Evolutionary conservation across 2,797 vertebrate species (phyloP).

Genomic region (Tarsius wallacei): DNA sequence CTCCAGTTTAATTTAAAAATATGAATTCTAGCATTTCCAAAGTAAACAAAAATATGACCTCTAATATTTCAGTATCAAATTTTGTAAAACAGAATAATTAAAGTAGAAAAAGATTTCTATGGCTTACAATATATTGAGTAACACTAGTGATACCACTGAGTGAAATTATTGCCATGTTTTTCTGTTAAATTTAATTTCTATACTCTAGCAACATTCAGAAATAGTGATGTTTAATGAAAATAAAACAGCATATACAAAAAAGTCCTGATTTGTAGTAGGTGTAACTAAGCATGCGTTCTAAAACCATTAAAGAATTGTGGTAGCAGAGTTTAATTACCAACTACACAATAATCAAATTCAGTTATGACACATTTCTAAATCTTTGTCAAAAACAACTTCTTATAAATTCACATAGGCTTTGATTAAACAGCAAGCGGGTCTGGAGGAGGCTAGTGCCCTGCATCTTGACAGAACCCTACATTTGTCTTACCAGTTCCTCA

Average conservation of each 20-base stretch:
- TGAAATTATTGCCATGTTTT: slow-evolving; percentile 32
- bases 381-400: slow-evolving; percentile 22
- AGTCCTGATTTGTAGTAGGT: slow-evolving; percentile 55
- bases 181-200: slow-evolving; percentile 55
- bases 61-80: slow-evolving; percentile 78
- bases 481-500: not conserved
- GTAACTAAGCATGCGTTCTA: slow-evolving; percentile 48
- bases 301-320: slow-evolving; percentile 44
- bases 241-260: slow-evolving; percentile 56
- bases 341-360: slow-evolving; percentile 6
- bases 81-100: slow-evolving; percentile 77
- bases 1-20: slow-evolving; percentile 57
- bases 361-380: slow-evolving; percentile 72
- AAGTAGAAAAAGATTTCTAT: slow-evolving; percentile 64
- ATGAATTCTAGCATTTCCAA: slow-evolving; percentile 62
- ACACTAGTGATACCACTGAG: not conserved
- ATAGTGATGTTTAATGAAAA: slow-evolving; percentile 79
- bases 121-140: slow-evolving; percentile 69
- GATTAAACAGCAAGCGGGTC: not conserved
- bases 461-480: not conserved
- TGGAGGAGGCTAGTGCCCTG: not conserved
- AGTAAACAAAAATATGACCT: slow-evolving; percentile 77
- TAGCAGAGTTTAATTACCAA: slow-evolving; percentile 55
- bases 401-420: slow-evolving; percentile 30
- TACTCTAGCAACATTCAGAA: slow-evolving; percentile 69